Evolutionary conservation across 2,888 invertebrate species (phyloP), one percentile per base, ranked within the genome.

Genomic region (Drosophila hamatofila): DNA sequence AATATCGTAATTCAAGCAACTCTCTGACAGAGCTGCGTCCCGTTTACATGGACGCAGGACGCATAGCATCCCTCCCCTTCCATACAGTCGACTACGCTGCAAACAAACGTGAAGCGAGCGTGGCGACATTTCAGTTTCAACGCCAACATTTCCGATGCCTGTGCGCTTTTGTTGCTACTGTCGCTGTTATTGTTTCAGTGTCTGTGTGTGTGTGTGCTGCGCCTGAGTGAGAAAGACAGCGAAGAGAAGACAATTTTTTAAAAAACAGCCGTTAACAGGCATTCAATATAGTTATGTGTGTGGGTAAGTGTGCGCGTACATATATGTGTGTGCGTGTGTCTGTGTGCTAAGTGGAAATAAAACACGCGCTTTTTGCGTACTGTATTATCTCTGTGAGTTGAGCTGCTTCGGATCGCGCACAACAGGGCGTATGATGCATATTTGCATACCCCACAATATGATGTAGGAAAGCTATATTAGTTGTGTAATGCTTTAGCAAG

Each of bases 121-220:
- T 73, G 72, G 83, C 83, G 81, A 91, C 91, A 91, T 90, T 85
- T 85, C 91, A 91, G 90, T 91, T 91, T 91, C 91, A 91, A 91
- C 91, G 91, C 89, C 91, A 91, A 91, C 91, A 91, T 91, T 91
- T 91, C 91, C 91, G 91, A 90, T 91, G 90, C 90, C 90, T 84
- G 79, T 72, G 78, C 69, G 84, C 87, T 82, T 82, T 83, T 79
- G 81, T 76, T 81, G 67, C 69, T 61, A 70, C 71, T 78, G 88
- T 71, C 83, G 79, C 77, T 84, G 88, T 88, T 84, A 88, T 84
- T 84, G 88, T 84, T 84, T 80, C 76, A 85, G 59, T 27, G 57
- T 80, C 62, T 25, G 49, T 3, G 3, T 48, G 62, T 75, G 48
- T 56, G 60, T 65, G 63, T 52, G 55, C 21, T 44, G n/a, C 0